phyloP scores from a whole-genome alignment of 2,888 invertebrate species.

The Leptinotarsa juncta region DNA sequence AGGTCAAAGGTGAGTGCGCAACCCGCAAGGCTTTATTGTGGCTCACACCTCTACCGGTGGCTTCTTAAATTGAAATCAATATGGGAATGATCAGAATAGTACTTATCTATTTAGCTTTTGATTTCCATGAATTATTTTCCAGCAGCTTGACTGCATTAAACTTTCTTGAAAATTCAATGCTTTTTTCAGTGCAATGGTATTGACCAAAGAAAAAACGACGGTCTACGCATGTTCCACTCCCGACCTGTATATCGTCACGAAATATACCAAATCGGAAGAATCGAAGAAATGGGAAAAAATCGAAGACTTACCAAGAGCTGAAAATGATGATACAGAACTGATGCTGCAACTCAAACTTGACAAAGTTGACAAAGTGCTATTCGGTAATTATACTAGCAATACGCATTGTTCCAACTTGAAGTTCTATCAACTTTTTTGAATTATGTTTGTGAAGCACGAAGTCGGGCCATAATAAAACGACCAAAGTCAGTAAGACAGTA shows the following conservation, averaged over 20 bases:
- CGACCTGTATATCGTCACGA: conserved; percentile 70
- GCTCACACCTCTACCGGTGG: too few relatives aligned
- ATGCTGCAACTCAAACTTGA: conserved; percentile 87
- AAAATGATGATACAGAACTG: conserved; percentile 80
- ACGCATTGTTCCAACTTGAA: not conserved
- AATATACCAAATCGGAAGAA: conserved; percentile 65
- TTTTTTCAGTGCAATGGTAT: conserved; percentile 72
- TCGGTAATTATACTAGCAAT: conserved; percentile 68
- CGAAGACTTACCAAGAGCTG: conserved; percentile 73
- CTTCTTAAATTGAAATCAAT: too few relatives aligned
- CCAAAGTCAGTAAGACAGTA: too few relatives aligned
- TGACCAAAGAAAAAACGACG: conserved; percentile 74
- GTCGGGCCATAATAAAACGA: too few relatives aligned
- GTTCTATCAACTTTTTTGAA: not conserved
- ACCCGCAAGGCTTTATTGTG: too few relatives aligned
- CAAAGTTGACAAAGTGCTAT: conserved; percentile 81
- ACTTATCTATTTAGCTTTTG: too few relatives aligned
- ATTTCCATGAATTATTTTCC: too few relatives aligned
- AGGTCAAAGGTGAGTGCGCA: too few relatives aligned
- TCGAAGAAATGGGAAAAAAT: conserved; percentile 73
- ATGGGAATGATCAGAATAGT: too few relatives aligned
- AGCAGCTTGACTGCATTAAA: too few relatives aligned
- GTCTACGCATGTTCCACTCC: conserved; percentile 79
- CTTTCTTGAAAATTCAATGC: too few relatives aligned
- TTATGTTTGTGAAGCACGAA: not conserved